These are phyloP conservation scores for Calameuta filiformis DNA, from an alignment of 2,888 invertebrate species.

Conservation along the genomic window DNA sequence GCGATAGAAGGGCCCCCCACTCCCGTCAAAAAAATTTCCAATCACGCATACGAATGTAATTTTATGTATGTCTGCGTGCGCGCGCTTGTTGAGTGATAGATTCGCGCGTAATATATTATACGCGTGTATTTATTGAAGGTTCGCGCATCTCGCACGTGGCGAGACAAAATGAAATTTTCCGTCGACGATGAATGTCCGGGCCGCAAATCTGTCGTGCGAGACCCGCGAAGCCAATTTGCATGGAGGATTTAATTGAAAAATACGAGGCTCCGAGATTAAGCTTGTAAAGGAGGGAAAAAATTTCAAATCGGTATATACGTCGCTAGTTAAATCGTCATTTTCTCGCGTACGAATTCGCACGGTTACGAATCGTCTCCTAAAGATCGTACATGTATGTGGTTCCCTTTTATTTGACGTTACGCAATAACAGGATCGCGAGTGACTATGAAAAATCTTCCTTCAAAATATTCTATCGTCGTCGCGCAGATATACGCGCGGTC, in stretches of 20 bases:
- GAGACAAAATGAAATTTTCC: constrained; percentile 43
- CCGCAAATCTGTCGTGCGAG: neutral
- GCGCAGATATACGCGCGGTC: neutral
- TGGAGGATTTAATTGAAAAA: constrained; percentile 52
- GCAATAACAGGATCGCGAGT: too few relatives aligned
- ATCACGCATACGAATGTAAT: too few relatives aligned
- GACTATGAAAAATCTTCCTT: too few relatives aligned
- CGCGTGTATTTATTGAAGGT: neutral
- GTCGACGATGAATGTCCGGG: constrained; percentile 28
- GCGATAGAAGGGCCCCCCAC: too few relatives aligned
- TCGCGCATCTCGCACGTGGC: neutral
- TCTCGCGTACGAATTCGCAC: neutral
- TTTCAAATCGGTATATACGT: constrained; percentile 6
- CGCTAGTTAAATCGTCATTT: neutral
- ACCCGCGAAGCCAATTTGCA: constrained; percentile 45
- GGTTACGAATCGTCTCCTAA: neutral
- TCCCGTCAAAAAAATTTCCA: neutral
- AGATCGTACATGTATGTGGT: too few relatives aligned
- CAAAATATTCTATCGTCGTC: too few relatives aligned
- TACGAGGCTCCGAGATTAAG: constrained; percentile 40
- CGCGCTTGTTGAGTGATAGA: too few relatives aligned
- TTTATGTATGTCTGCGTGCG: too few relatives aligned
- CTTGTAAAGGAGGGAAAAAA: constrained; percentile 13
- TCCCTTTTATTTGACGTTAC: too few relatives aligned
- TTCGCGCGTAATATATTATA: too few relatives aligned